phyloP scores from a whole-genome alignment of 2,888 invertebrate species.

The Diarsia rubi region DNA sequence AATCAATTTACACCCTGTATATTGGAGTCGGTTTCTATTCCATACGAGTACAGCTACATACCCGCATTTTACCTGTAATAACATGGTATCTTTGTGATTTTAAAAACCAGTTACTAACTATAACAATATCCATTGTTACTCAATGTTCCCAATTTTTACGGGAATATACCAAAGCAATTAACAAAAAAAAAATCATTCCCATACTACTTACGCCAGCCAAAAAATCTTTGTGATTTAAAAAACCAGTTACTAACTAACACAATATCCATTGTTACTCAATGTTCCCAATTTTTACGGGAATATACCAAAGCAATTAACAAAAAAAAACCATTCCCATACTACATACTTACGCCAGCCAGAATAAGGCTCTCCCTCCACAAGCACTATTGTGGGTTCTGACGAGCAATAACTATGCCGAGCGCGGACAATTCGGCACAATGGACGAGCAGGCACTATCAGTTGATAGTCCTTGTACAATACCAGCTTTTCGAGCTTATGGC shows the following conservation, averaged over 20 bases:
- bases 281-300: not conserved
- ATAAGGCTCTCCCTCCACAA: conserved; percentile 61
- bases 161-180: not conserved
- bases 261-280: not conserved
- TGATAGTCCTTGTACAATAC: conserved; percentile 39
- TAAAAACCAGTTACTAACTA: not conserved
- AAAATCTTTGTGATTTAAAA: not conserved
- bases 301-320: not conserved
- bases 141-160: not conserved
- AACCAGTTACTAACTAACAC: not conserved
- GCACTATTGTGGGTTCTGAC: conserved; percentile 72
- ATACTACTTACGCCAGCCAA: not conserved
- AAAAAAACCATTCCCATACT: not conserved
- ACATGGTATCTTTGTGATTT: not conserved
- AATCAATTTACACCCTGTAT: too few relatives aligned
- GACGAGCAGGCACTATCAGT: conserved; percentile 35
- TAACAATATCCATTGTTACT: not conserved
- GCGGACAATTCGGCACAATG: conserved; percentile 63
- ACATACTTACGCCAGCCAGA: conserved; percentile 54
- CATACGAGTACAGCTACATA: not conserved
- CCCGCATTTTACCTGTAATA: too few relatives aligned
- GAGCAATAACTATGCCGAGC: conserved; percentile 68
- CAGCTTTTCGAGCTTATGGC: conserved; percentile 41
- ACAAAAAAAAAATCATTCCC: not conserved
- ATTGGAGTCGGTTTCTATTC: not conserved